Evolutionary conservation across 1,140 invertebrate genomes (phyloP).

Genomic region (Colletes gigas): DNA sequence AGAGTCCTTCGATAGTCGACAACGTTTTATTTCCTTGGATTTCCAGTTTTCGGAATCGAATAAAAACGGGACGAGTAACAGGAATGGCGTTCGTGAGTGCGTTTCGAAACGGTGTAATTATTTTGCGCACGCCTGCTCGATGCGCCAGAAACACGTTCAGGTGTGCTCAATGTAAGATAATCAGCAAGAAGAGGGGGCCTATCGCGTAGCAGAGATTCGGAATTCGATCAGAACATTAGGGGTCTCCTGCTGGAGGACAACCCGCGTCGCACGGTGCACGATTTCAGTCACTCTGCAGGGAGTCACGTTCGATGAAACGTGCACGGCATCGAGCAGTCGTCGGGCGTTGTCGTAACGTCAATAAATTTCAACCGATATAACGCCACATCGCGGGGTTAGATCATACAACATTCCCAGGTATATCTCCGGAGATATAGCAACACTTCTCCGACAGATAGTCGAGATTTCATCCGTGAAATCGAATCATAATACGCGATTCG

Average conservation of each 20-base stretch:
- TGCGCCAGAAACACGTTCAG: neutral
- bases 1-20: too few species aligned
- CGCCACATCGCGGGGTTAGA: constrained; percentile 33
- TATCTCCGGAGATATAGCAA: neutral
- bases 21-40: too few species aligned
- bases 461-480: constrained; percentile 30
- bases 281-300: constrained; percentile 52
- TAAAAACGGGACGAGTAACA: neutral
- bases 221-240: neutral
- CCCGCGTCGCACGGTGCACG: constrained; percentile 39
- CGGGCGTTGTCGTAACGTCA: constrained; percentile 51
- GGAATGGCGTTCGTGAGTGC: neutral
- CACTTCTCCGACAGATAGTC: neutral
- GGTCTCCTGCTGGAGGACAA: constrained; percentile 49
- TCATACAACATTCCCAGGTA: neutral
- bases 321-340: constrained; percentile 51
- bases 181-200: neutral
- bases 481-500: constrained; percentile 5
- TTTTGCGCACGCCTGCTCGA: neutral
- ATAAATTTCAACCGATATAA: constrained; percentile 61
- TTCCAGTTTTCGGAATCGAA: too few species aligned
- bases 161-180: constrained; percentile 18
- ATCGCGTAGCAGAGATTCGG: neutral
- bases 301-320: constrained; percentile 65
- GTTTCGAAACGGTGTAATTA: neutral